Base-by-base conservation (phyloP, 2,113 vertebrate species). In the Nycticebus coucang region DNA sequence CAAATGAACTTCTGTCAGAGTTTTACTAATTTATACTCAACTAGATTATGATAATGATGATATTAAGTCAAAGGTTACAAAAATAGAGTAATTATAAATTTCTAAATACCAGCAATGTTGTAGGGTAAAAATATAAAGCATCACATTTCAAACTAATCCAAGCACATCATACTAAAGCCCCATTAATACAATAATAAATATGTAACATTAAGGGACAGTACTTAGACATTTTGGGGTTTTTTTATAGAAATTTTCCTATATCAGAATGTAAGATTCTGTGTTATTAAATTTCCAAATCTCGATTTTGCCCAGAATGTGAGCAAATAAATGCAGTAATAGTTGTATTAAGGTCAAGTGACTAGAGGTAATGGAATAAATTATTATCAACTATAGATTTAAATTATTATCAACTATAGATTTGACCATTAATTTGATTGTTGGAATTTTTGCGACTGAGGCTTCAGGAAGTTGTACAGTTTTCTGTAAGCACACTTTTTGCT, bases 201-300 rank as follows among this genome's bases (percentile, higher is more conserved):
- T 5, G 41, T 13, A 45, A 24, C 64, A 69, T 41, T 66, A 24
- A 64, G 53, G 21, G 24, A 77, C 5, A 75, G 0, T 26, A 22
- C 0, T 78, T 86, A 37, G 7, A n/a, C 22, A 0, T 50, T 66
- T 93, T 89, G 55, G 50, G 3, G 24, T 72, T 41, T 41, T 41
- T 41, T 41, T 41, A 41, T 41, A 41, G 41, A 41, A 41, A 7
- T 83, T 91, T 88, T 89, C 5, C 33, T 91, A 3, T 37, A 60
- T 45, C 19, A 72, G 35, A 91, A 88, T 94, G 75, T 45, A 21
- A 68, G n/a, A n/a, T n/a, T n/a, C 9, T 95, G 89, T 96, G 8
- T 68, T 53, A 92, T 75, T 87, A n/a, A 89, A 15, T 93, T 60
- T 89, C 2, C n/a, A 18, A 92, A 45, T 41, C 22, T 50, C 80